These are phyloP conservation scores for Clarias platycephalus DNA, from an alignment of 2,797 vertebrate species.

Conservation along the genomic window DNA sequence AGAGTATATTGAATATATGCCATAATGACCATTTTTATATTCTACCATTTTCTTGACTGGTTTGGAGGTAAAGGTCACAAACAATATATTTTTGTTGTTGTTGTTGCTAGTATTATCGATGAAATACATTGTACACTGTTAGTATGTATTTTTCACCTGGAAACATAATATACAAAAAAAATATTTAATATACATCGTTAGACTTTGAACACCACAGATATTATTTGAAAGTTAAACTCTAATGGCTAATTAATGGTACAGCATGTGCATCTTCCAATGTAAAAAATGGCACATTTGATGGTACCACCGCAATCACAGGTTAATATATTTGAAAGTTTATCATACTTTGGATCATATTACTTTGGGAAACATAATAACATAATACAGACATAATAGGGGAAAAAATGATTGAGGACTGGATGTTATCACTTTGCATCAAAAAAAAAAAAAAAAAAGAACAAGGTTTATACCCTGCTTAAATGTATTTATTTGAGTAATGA, in stretches of 20 bases:
- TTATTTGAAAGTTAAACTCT: neutral
- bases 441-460: neutral
- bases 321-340: neutral
- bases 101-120: neutral
- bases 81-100: neutral
- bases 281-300: neutral
- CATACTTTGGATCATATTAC: neutral
- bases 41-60: too few relatives aligned
- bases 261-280: neutral
- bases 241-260: neutral
- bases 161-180: neutral
- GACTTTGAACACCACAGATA: neutral
- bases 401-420: neutral
- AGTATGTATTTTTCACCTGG: neutral
- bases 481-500: neutral
- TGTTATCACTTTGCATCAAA: neutral
- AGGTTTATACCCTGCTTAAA: neutral
- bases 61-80: neutral
- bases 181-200: neutral
- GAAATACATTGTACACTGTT: neutral
- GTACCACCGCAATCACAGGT: neutral
- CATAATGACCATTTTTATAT: too few relatives aligned
- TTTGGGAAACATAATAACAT: neutral
- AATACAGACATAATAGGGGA: too few relatives aligned
- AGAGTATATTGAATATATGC: neutral